Evolutionary conservation across 2,113 vertebrate species (phyloP).

Genomic region (Seriola dumerili): DNA sequence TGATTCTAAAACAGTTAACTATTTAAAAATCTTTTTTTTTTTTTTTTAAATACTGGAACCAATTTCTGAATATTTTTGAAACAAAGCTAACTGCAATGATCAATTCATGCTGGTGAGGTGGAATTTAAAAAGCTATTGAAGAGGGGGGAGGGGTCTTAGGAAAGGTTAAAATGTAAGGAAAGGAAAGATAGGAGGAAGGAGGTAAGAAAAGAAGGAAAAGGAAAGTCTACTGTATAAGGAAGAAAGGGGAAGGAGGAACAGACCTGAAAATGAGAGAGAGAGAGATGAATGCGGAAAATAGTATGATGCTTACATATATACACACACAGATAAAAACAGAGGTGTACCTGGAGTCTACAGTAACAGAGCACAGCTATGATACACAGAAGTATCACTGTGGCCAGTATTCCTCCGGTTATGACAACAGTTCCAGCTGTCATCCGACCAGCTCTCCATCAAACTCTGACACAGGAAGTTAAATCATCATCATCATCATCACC

Average conservation of each 20-base stretch:
- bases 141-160: too few relatives aligned
- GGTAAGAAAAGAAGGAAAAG: too few relatives aligned
- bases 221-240: too few relatives aligned
- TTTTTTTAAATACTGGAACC: too few relatives aligned
- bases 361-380: slow-evolving; percentile 99
- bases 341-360: slow-evolving; percentile 96
- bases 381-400: slow-evolving; percentile 97
- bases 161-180: not conserved
- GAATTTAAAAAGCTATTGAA: not conserved
- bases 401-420: slow-evolving; percentile 99
- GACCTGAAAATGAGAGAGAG: not conserved
- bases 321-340: not conserved
- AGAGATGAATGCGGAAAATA: not conserved
- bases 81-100: too few relatives aligned
- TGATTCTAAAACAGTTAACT: too few relatives aligned
- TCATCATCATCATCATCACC: slow-evolving; percentile 17
- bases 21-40: too few relatives aligned
- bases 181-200: not conserved
- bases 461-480: slow-evolving; percentile 82
- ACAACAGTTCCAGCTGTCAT: slow-evolving; percentile 99
- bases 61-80: too few relatives aligned
- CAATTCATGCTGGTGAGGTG: not conserved
- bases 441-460: slow-evolving; percentile 99
- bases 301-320: not conserved
- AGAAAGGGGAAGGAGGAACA: not conserved